A percentile compares a stretch with the other conserved stretches of the same genome.
phyloP scores from a whole-genome alignment of 2,888 invertebrate genomes.

The Pseudolycoriella hygida region DNA sequence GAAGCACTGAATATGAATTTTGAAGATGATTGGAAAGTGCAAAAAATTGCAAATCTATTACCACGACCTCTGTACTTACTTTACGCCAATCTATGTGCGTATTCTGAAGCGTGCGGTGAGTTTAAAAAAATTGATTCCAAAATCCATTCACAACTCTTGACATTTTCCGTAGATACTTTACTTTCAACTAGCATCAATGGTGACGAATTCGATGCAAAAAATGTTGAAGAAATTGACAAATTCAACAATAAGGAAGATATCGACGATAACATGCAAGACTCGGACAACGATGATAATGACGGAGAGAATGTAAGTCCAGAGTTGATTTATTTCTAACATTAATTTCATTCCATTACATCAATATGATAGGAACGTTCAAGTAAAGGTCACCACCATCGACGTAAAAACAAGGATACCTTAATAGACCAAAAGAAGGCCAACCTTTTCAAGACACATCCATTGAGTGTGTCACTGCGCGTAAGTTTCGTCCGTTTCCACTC shows the following conservation, averaged over 20 bases:
- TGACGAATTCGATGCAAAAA: slow-evolving; percentile 50
- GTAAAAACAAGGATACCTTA: slow-evolving; percentile 8
- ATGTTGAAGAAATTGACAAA: slow-evolving; percentile 34
- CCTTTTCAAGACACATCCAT: slow-evolving; percentile 17
- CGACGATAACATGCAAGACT: slow-evolving; percentile 40
- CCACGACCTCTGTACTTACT: slow-evolving; percentile 72
- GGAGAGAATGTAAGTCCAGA: slow-evolving; percentile 20
- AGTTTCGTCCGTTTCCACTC: background rate
- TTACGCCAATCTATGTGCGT: slow-evolving; percentile 70
- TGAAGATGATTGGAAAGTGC: slow-evolving; percentile 61
- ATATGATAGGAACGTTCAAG: slow-evolving; percentile 3
- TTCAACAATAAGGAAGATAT: slow-evolving; percentile 32
- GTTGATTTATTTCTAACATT: slow-evolving; percentile 15
- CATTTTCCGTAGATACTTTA: slow-evolving; percentile 21
- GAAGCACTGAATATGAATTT: slow-evolving; percentile 68
- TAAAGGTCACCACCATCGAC: slow-evolving; percentile 11
- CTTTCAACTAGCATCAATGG: slow-evolving; percentile 38
- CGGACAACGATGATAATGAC: slow-evolving; percentile 43
- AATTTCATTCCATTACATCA: slow-evolving; percentile 3
- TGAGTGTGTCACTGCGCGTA: slow-evolving; percentile 14
- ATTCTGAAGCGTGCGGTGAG: slow-evolving; percentile 52
- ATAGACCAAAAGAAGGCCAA: slow-evolving; percentile 12
- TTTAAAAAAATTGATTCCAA: no score
- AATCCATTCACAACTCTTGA: background rate
- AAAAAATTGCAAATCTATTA: slow-evolving; percentile 53